Evolutionary conservation across 1,140 invertebrate genomes (phyloP), one percentile per base, ranked within the genome.

Genomic region (Goniozus legneri): DNA sequence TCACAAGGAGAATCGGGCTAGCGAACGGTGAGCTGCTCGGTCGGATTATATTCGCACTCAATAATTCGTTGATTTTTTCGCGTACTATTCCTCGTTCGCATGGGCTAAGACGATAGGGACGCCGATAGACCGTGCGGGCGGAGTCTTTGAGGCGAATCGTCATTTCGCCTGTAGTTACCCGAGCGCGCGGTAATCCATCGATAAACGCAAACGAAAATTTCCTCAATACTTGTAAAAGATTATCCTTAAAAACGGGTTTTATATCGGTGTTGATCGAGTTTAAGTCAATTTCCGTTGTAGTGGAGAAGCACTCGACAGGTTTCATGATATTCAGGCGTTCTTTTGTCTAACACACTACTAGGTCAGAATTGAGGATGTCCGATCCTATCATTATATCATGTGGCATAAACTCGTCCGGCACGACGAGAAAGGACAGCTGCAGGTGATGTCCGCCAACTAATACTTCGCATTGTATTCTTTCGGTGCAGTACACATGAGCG

Each of bases 371-470:
- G 1, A 44, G 44, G 0, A 48, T 33, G 27, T 53, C 46, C 6
- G 36, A 36, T 20, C 51, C 51, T 8, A 53, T 30, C 6, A 53
- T 14, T 2, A 44, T 21, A 40, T 48, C 36, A 15, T 44, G 30
- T 14, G n/a, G 21, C 10, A 48, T 15, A 16, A 35, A 45, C 1
- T 36, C 15, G 15, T 53, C 51, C 2, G 46, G 43, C 31, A 53
- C 46, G 2, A 48, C 36, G 21, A 44, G 32, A 14, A 53, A 30
- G 3, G 18, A 19, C 4, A 48, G 41, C 2, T 13, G 2, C 21
- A 53, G 36, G 3, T 10, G 34, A 2, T 37, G 1, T 15, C 14
- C 40, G 16, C 49, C 51, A 2, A 49, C 37, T 7, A 15, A 2
- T 31, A 53, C 34, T 3, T 53, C 27, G 2, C 44, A n/a, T n/a